These are phyloP conservation scores for Macrosiphum euphorbiae DNA, from an alignment of 2,888 invertebrate species.

Conservation along the genomic window DNA sequence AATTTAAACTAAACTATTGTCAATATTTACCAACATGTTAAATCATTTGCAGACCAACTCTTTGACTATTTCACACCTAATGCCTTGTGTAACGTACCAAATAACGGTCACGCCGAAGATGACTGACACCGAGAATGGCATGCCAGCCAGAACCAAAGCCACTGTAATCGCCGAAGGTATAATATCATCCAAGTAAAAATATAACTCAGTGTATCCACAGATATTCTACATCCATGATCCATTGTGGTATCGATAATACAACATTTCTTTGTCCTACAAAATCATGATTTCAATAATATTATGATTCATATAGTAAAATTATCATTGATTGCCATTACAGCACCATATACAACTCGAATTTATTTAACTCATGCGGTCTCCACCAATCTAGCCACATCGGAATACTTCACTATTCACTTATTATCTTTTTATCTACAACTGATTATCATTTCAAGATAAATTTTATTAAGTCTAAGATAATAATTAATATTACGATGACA, in stretches of 20 bases:
- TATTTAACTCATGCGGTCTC: too few species aligned
- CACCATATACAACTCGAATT: too few species aligned
- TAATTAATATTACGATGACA: too few species aligned
- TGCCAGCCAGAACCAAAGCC: neutral
- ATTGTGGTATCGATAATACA: neutral
- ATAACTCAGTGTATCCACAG: neutral
- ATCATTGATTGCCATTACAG: too few species aligned
- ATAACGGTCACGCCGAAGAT: neutral
- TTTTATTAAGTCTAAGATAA: too few species aligned
- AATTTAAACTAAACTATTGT: neutral
- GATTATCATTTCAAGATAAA: neutral
- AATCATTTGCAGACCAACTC: neutral
- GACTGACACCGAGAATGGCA: neutral
- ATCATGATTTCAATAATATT: too few species aligned
- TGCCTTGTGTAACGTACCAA: neutral
- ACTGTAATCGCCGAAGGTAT: conserved; percentile 12
- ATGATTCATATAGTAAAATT: too few species aligned
- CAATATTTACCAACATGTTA: neutral
- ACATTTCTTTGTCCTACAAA: too few species aligned
- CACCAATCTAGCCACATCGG: too few species aligned
- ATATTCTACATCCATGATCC: neutral
- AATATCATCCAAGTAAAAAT: neutral
- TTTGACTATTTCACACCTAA: neutral
- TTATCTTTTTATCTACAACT: neutral
- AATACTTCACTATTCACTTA: too few species aligned